phyloP scores from a whole-genome alignment of 2,113 vertebrate genomes.

The Orycteropus afer region DNA sequence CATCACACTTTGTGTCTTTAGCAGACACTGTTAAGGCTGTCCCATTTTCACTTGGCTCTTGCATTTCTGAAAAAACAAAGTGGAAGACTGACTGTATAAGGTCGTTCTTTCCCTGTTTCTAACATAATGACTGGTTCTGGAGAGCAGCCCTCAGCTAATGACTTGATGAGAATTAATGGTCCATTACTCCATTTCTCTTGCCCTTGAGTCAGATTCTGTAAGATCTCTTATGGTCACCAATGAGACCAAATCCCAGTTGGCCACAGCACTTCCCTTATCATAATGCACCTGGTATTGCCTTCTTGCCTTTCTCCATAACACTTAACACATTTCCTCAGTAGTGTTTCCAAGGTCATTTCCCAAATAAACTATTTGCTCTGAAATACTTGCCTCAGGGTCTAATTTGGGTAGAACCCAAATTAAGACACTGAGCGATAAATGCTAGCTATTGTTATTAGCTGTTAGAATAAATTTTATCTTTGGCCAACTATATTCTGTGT shows the following conservation, averaged over 20 bases:
- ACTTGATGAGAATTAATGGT: neutral
- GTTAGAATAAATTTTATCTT: neutral
- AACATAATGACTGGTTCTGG: neutral
- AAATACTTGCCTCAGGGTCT: neutral
- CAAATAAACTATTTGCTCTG: neutral
- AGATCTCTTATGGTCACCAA: neutral
- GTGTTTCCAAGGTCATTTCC: neutral
- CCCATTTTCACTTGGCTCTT: neutral
- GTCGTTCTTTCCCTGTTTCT: neutral
- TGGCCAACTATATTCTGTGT: neutral
- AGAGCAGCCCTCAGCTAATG: neutral
- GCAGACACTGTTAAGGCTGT: neutral
- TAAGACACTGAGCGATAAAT: neutral
- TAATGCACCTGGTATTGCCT: accelerated
- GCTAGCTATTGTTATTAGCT: neutral
- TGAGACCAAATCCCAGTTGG: neutral
- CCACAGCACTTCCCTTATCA: neutral
- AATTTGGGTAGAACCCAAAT: neutral
- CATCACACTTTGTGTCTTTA: neutral
- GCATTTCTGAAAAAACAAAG: neutral
- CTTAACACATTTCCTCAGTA: neutral
- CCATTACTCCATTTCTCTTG: neutral
- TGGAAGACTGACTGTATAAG: neutral
- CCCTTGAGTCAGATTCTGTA: neutral
- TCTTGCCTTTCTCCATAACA: neutral